Base-by-base conservation (phyloP, 2,888 invertebrate genomes). In the Tholera decimalis region DNA sequence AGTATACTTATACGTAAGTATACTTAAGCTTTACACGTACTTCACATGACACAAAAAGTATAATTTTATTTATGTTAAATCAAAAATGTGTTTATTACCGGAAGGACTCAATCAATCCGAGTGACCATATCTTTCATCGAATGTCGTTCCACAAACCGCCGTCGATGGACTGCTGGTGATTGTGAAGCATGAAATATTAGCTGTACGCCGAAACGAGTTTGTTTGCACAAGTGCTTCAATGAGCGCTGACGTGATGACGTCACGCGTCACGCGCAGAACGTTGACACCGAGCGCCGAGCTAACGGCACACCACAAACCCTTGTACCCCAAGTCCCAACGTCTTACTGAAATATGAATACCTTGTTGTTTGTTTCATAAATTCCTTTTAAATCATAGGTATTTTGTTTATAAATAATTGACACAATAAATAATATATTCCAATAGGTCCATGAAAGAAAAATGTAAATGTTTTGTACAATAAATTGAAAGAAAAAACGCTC, bases 161-260 rank as follows among this genome's bases (percentile, higher is more conserved):
- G 67, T 61, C 60, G 66, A 72, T 53, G 43, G 67, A 73, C 80
- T 65, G 77, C 73, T 77, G 77, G 66, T 65, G 79, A 80, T 82
- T 82, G 75, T 83, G 70, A 79, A 68, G 73, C 72, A 73, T 85
- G 75, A 85, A 84, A 84, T 85, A 86, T 86, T 83, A 78, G 81
- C 73, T 76, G 65, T 75, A 67, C 73, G 77, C 70, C 80, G 76
- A 83, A 80, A 78, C 81, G 77, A 82, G 81, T 80, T 81, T 87
- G 84, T 88, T 89, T 87, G 83, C 71, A 84, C 88, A 89, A 89
- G 86, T 90, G 88, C 80, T 83, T 84, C 72, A 84, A 82, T 80
- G 80, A 80, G 58, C 50, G 62, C 76, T 88, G 86, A 87, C 84
- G 86, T 86, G 62, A 72, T 88, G 87, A 88, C 85, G 87, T 87